A percentile compares a stretch with the other conserved stretches of the same genome.
Evolutionary conservation across 2,888 invertebrate species (phyloP).

Genomic region (Malthinus flaveolus): DNA sequence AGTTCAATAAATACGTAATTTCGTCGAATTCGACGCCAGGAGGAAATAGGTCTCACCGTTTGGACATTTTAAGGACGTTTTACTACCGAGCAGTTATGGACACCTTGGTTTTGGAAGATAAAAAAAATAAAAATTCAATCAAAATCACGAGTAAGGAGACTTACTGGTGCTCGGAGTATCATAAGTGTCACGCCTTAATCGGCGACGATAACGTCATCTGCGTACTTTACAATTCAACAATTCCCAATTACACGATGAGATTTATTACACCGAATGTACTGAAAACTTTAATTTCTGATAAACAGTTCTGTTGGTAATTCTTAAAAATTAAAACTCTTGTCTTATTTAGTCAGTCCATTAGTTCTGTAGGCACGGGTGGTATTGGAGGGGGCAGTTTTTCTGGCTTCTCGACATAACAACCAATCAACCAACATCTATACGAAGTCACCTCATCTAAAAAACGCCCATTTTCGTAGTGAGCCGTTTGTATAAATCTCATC

Average conservation of each 20-base stretch:
- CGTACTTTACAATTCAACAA: slow-evolving; percentile 70
- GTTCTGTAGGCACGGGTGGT: slow-evolving; percentile 32
- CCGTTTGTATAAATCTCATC: slow-evolving; percentile 49
- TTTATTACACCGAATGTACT: slow-evolving; percentile 68
- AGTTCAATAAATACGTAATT: slow-evolving; percentile 69
- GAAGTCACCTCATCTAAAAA: slow-evolving; percentile 41
- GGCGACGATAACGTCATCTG: slow-evolving; percentile 70
- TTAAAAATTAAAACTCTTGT: not conserved
- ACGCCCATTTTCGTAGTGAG: slow-evolving; percentile 40
- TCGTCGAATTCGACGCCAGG: slow-evolving; percentile 68
- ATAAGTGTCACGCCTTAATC: slow-evolving; percentile 80
- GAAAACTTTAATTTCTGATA: slow-evolving; percentile 65
- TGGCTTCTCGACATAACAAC: slow-evolving; percentile 41
- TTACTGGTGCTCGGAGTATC: slow-evolving; percentile 85
- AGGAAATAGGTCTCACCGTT: slow-evolving; percentile 66
- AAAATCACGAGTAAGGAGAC: slow-evolving; percentile 61
- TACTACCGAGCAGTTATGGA: slow-evolving; percentile 69
- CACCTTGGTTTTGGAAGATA: slow-evolving; percentile 26
- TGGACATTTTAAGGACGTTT: slow-evolving; percentile 75
- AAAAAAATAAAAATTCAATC: slow-evolving; percentile 28
- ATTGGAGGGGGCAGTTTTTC: slow-evolving; percentile 33
- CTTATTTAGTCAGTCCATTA: slow-evolving; percentile 5
- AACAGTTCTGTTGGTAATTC: slow-evolving; percentile 69
- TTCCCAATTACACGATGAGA: slow-evolving; percentile 78
- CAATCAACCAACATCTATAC: slow-evolving; percentile 50